Base-by-base conservation (phyloP, 2,888 invertebrate species). In the Zygothrica quintamaculata region DNA sequence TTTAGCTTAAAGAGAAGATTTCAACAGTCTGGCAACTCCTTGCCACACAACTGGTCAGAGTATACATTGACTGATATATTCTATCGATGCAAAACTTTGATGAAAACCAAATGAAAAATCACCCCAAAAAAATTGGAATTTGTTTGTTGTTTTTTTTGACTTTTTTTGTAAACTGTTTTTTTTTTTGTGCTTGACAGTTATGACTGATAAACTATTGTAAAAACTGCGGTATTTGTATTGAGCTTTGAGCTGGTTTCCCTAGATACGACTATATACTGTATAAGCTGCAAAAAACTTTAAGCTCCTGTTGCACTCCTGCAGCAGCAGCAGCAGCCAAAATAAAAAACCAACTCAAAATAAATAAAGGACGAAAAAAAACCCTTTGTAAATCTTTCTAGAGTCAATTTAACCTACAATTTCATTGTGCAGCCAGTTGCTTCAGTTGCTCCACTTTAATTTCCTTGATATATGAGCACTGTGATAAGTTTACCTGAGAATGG, bases 401-500 rank as follows among this genome's bases (percentile, higher is more conserved):
- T 5, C 29, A 22, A 3, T 22, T 22, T 22, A 22, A 22, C 18
- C 18, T n/a, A n/a, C n/a, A n/a, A n/a, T n/a, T n/a, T n/a, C n/a
- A n/a, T n/a, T n/a, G n/a, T n/a, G n/a, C n/a, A n/a, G n/a, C n/a
- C n/a, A n/a, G n/a, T n/a, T n/a, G 43, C 18, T 46, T 34, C 33
- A n/a, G n/a, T 37, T 12, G 43, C 43, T 51, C 36, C 70, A 73
- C 73, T 76, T 76, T 68, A 74, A 76, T 74, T 67, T 84, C 48
- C 74, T 65, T 80, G 81, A 84, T 81, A 78, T 68, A 78, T 81
- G 78, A 57, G 42, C 29, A 40, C 50, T 55, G 66, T 64, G 84
- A 81, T 81, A 81, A 71, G 71, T 76, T 69, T 62, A 76, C 78
- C 84, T 84, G 84, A 75, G 77, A 80, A 76, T 76, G 60, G 56